A percentile compares a stretch with the other conserved stretches of the same genome.
Evolutionary conservation across 2,888 invertebrate genomes (phyloP).

Genomic region (Cerastoderma edule): DNA sequence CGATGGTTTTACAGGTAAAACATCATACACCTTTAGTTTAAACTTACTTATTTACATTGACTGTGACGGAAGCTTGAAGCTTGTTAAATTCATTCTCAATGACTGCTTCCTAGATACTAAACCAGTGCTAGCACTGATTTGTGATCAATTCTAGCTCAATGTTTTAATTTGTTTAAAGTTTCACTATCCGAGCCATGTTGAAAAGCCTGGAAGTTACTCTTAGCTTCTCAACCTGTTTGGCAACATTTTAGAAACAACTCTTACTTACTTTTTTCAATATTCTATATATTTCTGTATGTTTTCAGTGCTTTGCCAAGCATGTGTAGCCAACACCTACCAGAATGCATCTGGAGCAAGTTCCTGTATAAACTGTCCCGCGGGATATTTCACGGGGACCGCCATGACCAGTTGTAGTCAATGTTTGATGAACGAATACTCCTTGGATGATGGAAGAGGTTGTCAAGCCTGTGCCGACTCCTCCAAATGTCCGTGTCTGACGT

Average conservation of each 20-base stretch:
- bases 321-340: conserved; percentile 74
- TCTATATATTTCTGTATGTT: conserved; percentile 6
- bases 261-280: neutral
- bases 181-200: no score
- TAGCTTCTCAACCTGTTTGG: no score
- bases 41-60: no score
- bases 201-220: no score
- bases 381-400: conserved; percentile 68
- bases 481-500: conserved; percentile 71
- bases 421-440: conserved; percentile 65
- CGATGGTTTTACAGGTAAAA: conserved; percentile 64
- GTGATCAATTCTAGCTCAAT: no score
- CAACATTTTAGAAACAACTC: no score
- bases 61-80: no score
- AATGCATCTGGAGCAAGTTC: conserved; percentile 63
- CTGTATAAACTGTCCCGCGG: conserved; percentile 71
- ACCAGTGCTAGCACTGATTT: no score
- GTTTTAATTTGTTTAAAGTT: no score
- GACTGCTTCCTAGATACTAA: no score
- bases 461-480: conserved; percentile 58
- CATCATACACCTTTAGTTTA: no score
- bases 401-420: conserved; percentile 74
- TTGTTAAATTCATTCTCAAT: no score
- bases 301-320: conserved; percentile 71
- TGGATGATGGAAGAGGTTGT: conserved; percentile 66